Evolutionary conservation across 2,888 invertebrate genomes (phyloP).

Genomic region (Saturnia japonica): DNA sequence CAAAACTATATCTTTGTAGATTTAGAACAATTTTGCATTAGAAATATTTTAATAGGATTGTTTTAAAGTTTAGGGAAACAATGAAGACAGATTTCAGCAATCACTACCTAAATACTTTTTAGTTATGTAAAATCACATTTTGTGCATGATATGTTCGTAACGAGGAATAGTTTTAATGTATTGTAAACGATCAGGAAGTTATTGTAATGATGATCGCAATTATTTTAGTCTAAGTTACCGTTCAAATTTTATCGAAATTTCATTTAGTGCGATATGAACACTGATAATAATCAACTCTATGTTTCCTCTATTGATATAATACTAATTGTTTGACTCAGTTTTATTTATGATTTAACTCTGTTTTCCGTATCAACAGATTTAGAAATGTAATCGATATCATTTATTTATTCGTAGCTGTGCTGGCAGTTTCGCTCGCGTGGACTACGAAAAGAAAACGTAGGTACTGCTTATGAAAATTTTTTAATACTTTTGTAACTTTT

Average conservation of each 20-base stretch:
- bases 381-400: background rate
- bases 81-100: background rate
- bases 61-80: background rate
- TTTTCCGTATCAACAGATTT: background rate
- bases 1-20: background rate
- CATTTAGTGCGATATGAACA: background rate
- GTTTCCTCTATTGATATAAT: background rate
- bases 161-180: background rate
- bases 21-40: background rate
- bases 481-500: background rate
- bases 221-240: background rate
- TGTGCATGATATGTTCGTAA: background rate
- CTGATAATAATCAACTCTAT: background rate
- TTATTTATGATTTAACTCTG: background rate
- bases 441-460: no score
- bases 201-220: background rate
- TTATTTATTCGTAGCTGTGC: no score
- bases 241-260: background rate
- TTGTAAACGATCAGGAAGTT: background rate
- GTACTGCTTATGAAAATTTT: no score
- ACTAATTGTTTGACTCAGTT: background rate
- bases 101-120: background rate
- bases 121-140: background rate
- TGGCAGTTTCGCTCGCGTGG: no score
- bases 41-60: background rate